phyloP scores from a whole-genome alignment of 1,140 invertebrate species.

The Bradynema listronoti region DNA sequence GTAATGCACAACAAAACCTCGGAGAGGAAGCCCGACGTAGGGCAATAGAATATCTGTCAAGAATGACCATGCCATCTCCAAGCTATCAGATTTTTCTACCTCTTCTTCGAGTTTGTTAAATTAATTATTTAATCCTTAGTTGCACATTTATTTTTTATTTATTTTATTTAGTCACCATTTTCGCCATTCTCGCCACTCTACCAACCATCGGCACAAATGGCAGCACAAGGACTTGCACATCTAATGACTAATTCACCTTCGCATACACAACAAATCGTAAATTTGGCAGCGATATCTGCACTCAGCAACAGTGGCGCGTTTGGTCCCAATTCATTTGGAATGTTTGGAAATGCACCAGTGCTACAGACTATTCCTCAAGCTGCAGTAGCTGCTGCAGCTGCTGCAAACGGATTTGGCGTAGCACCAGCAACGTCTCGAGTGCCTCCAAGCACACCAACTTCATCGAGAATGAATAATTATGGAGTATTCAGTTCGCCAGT shows the following conservation, averaged over 20 bases:
- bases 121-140: not conserved
- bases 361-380: no score
- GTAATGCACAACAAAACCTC: no score
- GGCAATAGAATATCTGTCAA: no score
- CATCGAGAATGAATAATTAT: no score
- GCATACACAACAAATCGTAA: slow-evolving; percentile 8
- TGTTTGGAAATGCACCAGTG: not conserved
- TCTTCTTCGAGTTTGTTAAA: not conserved
- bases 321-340: not conserved
- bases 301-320: no score
- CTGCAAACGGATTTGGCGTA: no score
- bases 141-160: not conserved
- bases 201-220: not conserved
- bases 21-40: no score
- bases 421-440: no score
- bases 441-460: no score
- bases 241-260: no score
- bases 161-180: not conserved
- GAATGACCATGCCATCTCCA: slow-evolving; percentile 1
- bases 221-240: not conserved
- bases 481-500: no score
- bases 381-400: no score
- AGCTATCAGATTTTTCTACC: slow-evolving; percentile 7
- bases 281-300: slow-evolving; percentile 2
- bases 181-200: slow-evolving; percentile 9